Base-by-base conservation (phyloP, 2,888 invertebrate species). In the Amiota communis region DNA sequence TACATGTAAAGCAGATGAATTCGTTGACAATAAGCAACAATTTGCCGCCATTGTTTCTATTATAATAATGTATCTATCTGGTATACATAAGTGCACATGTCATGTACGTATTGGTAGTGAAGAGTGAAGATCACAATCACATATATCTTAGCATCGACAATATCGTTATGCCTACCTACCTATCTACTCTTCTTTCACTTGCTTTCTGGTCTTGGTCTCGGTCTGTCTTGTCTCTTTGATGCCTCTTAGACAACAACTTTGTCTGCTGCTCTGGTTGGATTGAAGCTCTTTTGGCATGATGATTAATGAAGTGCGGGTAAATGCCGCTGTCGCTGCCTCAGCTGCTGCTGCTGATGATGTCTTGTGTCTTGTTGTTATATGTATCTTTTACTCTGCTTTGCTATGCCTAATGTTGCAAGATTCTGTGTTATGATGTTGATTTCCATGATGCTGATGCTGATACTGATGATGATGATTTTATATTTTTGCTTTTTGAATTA, bases 231-330 rank as follows among this genome's bases (percentile, higher is more conserved):
- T 49, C 15, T 13, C 12, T n/a, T 53, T n/a, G 13, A 53, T 12
- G 13, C 12, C 13, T n/a, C 53, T n/a, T 53, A 12, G 53, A 61
- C 61, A 61, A 61, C 61, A 61, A 61, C 61, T 36, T 63, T 36
- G 17, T 72, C 36, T 36, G 36, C 36, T 36, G 36, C 36, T 36
- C 0, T 36, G 36, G 36, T 73, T 71, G 65, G 70, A 82, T 77
- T 80, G 79, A 80, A 84, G 81, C 84, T 81, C 77, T 80, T 87
- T 87, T 87, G 88, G 87, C 86, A 84, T 81, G 84, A 87, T 88
- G 88, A 89, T 89, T 88, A 89, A 89, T 89, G 88, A 88, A 88
- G 88, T 88, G 88, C 88, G 88, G 87, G 82, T 83, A 82, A 84
- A 81, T 59, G 59, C 20, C 20, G 59, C 15, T 59, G 20, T 10